Evolutionary conservation across 2,113 vertebrate species (phyloP).

Genomic region (Scytalopus superciliaris): DNA sequence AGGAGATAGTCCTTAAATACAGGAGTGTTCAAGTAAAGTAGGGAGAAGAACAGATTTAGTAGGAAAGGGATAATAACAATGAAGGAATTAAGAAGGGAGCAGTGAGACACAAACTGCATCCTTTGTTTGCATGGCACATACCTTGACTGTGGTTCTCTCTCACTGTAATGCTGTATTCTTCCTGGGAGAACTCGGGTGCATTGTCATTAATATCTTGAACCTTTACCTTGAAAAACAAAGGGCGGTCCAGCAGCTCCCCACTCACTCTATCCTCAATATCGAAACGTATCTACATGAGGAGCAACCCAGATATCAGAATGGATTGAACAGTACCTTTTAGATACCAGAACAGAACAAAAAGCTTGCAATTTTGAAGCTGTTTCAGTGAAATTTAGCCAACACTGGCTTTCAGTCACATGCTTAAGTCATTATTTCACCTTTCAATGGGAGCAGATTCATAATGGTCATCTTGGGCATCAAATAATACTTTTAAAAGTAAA

Average conservation of each 20-base stretch:
- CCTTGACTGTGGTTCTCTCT: slow-evolving; percentile 60
- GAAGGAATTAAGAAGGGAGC: neutral
- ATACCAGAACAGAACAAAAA: neutral
- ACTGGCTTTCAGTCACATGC: neutral
- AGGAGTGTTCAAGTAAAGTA: neutral
- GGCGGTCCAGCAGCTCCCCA: neutral
- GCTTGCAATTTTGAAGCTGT: neutral
- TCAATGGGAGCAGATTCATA: neutral
- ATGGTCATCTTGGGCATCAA: neutral
- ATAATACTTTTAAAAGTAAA: neutral
- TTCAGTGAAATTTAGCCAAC: neutral
- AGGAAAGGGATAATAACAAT: neutral
- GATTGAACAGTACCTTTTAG: neutral
- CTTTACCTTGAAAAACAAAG: slow-evolving; percentile 77
- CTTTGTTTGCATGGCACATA: neutral
- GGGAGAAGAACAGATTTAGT: neutral
- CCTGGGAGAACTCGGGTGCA: slow-evolving; percentile 60
- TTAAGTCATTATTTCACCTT: neutral
- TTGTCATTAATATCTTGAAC: slow-evolving; percentile 84
- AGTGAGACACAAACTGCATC: neutral
- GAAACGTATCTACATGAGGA: slow-evolving; percentile 73
- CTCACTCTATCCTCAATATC: slow-evolving; percentile 43
- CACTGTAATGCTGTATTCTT: neutral
- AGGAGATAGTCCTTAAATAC: neutral
- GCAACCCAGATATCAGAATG: neutral